Evolutionary conservation across 2,888 invertebrate genomes (phyloP).

Genomic region (Ormyrus nitidulus): DNA sequence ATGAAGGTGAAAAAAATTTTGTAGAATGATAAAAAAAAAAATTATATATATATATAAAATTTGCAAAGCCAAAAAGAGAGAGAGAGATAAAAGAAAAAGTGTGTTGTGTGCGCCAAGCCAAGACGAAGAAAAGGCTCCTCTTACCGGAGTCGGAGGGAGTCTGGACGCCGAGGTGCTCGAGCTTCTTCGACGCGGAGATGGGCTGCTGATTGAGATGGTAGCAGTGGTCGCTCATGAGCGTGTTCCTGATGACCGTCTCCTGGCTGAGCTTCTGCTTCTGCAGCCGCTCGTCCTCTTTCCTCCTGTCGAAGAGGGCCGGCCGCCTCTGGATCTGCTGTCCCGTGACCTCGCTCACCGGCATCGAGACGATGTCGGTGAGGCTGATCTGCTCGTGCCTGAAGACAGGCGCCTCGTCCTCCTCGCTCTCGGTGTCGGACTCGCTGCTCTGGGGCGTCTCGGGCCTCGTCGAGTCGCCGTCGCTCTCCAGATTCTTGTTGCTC

Average conservation of each 20-base stretch:
- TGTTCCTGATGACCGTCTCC: constrained; percentile 65
- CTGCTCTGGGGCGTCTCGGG: constrained; percentile 72
- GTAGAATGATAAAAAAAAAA: too few relatives aligned
- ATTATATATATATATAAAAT: too few relatives aligned
- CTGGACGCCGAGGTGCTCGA: constrained; percentile 86
- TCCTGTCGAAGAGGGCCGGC: constrained; percentile 44
- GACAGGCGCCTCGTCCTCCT: constrained; percentile 58
- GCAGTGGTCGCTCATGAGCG: constrained; percentile 79
- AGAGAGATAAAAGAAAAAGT: too few relatives aligned
- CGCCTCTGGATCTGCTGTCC: constrained; percentile 65
- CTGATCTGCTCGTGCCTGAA: constrained; percentile 71
- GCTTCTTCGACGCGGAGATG: constrained; percentile 68
- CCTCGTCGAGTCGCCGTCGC: constrained; percentile 69
- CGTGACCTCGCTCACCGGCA: constrained; percentile 70
- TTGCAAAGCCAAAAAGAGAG: too few relatives aligned
- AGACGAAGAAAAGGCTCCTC: constrained; percentile 62
- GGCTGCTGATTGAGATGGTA: constrained; percentile 78
- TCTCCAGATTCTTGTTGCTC: constrained; percentile 76
- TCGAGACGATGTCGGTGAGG: constrained; percentile 67
- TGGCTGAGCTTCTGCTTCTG: constrained; percentile 48
- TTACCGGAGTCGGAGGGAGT: constrained; percentile 94
- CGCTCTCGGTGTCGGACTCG: constrained; percentile 68
- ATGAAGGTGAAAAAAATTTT: too few relatives aligned
- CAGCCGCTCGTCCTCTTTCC: constrained; percentile 46
- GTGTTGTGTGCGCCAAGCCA: too few relatives aligned